Evolutionary conservation across 2,888 invertebrate species (phyloP).

Genomic region (Leptopilina drosophilae): DNA sequence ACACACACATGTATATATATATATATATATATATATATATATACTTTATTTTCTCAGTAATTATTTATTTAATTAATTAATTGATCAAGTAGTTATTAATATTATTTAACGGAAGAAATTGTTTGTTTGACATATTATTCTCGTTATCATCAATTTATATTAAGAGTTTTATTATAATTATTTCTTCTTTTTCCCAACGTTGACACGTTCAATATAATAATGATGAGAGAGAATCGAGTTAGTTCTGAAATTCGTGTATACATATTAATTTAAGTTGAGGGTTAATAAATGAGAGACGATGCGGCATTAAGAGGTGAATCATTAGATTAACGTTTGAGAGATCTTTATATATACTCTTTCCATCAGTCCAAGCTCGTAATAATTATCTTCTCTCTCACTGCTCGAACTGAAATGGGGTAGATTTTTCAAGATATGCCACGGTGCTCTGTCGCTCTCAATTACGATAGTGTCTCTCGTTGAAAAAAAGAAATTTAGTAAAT

Average conservation of each 20-base stretch:
- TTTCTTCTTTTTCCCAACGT: background rate
- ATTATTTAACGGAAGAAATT: background rate
- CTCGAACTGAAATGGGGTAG: constrained; percentile 59
- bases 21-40: background rate
- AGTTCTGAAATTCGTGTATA: constrained; percentile 71
- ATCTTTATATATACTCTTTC: constrained; percentile 19
- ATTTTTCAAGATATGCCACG: constrained; percentile 64
- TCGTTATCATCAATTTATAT: background rate
- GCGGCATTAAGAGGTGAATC: constrained; percentile 73
- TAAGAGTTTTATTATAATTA: background rate
- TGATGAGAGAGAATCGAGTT: constrained; percentile 69
- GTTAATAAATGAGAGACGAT: constrained; percentile 66
- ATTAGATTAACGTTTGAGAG: constrained; percentile 66
- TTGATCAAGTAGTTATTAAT: background rate
- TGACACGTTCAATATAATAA: constrained; percentile 2
- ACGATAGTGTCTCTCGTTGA: constrained; percentile 53
- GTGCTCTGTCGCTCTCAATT: constrained; percentile 57
- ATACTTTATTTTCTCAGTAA: background rate
- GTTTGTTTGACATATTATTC: background rate
- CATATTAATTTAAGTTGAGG: constrained; percentile 71
- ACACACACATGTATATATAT: background rate
- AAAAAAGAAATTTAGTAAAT: background rate
- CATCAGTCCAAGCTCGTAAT: constrained; percentile 48
- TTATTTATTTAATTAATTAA: constrained; percentile 6
- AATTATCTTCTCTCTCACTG: constrained; percentile 59